A percentile compares a stretch with the other conserved stretches of the same genome.
These are phyloP conservation scores for Panagrolaimus sp. DNA, from an alignment of 1,140 invertebrate species.

Conservation along the genomic window DNA sequence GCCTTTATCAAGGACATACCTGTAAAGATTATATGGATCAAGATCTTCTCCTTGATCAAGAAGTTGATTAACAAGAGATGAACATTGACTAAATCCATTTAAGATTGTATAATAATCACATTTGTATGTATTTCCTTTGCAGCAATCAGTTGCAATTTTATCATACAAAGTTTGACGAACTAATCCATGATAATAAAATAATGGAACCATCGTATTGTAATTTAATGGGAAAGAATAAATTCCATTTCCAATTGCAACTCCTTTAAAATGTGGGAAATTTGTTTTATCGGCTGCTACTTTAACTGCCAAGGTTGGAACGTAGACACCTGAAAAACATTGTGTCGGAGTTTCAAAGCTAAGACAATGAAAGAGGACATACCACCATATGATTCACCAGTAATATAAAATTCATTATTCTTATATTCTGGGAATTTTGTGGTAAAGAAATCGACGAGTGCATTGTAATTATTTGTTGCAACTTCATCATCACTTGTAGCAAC, in stretches of 20 bases:
- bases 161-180: slow-evolving; percentile 12
- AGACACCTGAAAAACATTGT: slow-evolving; percentile 29
- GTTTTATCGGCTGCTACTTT: slow-evolving; percentile 53
- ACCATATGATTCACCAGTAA: slow-evolving; percentile 60
- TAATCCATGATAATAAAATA: slow-evolving; percentile 20
- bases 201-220: slow-evolving; percentile 17
- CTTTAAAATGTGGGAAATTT: slow-evolving; percentile 13
- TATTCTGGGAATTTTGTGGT: slow-evolving; percentile 61
- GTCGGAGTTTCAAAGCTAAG: neutral
- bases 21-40: slow-evolving; percentile 13
- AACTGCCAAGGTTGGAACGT: slow-evolving; percentile 60
- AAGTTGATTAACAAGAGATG: neutral
- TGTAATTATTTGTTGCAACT: slow-evolving; percentile 59
- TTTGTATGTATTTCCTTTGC: slow-evolving; percentile 11
- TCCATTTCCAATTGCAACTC: slow-evolving; percentile 20
- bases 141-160: slow-evolving; percentile 8
- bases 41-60: neutral
- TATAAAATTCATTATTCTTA: slow-evolving; percentile 58
- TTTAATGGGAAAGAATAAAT: slow-evolving; percentile 20
- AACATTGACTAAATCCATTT: neutral
- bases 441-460: slow-evolving; percentile 61
- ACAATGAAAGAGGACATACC: slow-evolving; percentile 34
- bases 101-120: slow-evolving; percentile 12
- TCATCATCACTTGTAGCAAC: slow-evolving; percentile 60
- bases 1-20: too few relatives aligned